These are phyloP conservation scores for Xestia sexstrigata DNA, from an alignment of 2,888 invertebrate genomes.

Conservation along the genomic window DNA sequence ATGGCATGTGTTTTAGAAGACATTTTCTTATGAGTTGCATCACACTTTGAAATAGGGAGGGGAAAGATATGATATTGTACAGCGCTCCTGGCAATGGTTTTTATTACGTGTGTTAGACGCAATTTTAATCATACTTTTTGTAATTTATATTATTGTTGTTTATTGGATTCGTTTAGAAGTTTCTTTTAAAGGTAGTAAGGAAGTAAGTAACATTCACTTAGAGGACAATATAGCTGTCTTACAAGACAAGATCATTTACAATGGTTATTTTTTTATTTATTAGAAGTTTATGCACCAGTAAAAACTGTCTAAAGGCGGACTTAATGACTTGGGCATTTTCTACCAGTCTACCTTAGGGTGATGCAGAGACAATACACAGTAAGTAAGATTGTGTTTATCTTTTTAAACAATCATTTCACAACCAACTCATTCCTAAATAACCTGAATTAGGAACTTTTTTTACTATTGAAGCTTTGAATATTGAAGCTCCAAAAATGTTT, in stretches of 20 bases:
- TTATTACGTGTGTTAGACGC: constrained; percentile 63
- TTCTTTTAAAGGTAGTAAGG: not conserved
- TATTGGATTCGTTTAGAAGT: constrained; percentile 7
- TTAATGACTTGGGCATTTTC: too few relatives aligned
- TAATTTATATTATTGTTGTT: constrained; percentile 56
- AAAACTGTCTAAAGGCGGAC: too few relatives aligned
- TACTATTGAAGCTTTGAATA: not conserved
- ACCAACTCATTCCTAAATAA: not conserved
- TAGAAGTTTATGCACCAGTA: too few relatives aligned
- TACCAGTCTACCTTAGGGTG: too few relatives aligned
- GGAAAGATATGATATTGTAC: constrained; percentile 79
- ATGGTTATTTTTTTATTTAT: not conserved
- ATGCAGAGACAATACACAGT: too few relatives aligned
- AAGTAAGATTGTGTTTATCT: too few relatives aligned
- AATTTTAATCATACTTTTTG: constrained; percentile 64
- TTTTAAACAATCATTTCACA: not conserved
- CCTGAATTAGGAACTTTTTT: not conserved
- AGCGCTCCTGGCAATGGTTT: constrained; percentile 69
- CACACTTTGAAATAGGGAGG: constrained; percentile 75
- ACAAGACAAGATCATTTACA: not conserved
- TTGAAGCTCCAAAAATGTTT: not conserved
- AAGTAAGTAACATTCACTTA: not conserved
- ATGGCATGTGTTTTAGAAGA: constrained; percentile 84
- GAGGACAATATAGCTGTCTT: not conserved
- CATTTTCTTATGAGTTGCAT: constrained; percentile 82